These are phyloP conservation scores for Timandra comae DNA, from an alignment of 2,888 invertebrate species.

Conservation along the genomic window DNA sequence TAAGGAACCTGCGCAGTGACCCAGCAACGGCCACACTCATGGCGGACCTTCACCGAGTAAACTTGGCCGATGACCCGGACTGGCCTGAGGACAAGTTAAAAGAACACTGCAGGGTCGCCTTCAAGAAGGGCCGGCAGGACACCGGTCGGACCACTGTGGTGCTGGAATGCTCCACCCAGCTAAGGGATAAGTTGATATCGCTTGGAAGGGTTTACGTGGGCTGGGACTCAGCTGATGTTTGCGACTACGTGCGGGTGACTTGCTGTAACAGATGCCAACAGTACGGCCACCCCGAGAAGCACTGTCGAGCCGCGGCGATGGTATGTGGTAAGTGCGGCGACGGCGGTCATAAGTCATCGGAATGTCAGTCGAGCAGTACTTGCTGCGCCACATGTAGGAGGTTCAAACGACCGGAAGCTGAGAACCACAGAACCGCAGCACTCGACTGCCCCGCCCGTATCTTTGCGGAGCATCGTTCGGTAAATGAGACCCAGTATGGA, in stretches of 20 bases:
- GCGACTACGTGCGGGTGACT: conserved; percentile 6
- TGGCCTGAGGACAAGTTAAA: not conserved
- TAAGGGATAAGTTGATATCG: conserved; percentile 1
- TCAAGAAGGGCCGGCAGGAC: not conserved
- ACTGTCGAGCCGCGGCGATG: conserved; percentile 10
- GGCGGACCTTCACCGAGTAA: conserved; percentile 2
- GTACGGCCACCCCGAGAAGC: conserved; percentile 23
- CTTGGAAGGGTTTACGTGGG: conserved; percentile 1
- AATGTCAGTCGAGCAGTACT: conserved; percentile 2
- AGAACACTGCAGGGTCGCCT: not conserved
- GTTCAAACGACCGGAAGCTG: conserved; percentile 9
- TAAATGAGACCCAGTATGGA: conserved; percentile 8
- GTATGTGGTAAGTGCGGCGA: conserved; percentile 23
- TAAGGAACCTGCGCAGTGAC: not conserved
- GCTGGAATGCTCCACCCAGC: conserved; percentile 5
- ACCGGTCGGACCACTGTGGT: not conserved
- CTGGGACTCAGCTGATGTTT: conserved; percentile 4
- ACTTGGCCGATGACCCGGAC: conserved; percentile 3
- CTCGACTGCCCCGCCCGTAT: conserved; percentile 15
- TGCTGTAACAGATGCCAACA: conserved; percentile 30
- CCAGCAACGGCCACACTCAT: rapidly evolving
- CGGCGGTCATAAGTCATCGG: conserved; percentile 7
- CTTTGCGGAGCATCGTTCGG: conserved; percentile 12
- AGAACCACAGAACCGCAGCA: conserved; percentile 13
- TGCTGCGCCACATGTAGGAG: conserved; percentile 25